A percentile compares a stretch with the other conserved stretches of the same genome.
Conservation (phyloP, 2,888 invertebrate species). For the Lasioglossum lativentre region DNA sequence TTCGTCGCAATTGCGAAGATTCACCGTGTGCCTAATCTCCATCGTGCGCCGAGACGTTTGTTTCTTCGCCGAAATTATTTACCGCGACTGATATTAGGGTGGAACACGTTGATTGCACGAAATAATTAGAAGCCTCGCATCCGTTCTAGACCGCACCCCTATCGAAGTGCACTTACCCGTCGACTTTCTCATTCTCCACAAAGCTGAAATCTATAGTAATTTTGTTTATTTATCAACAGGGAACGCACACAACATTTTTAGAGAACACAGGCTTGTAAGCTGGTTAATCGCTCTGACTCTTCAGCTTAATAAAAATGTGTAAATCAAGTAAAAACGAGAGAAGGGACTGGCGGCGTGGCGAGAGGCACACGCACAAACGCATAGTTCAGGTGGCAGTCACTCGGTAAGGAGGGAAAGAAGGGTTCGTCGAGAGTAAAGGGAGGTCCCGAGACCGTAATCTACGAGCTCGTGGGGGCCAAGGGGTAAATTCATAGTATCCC, state of each 20-base stretch:
- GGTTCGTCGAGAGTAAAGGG: conserved; percentile 33
- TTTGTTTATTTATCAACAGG: neutral
- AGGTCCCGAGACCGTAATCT: conserved; percentile 70
- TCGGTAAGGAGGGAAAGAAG: conserved; percentile 47
- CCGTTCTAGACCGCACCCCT: neutral
- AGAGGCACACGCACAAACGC: conserved; percentile 51
- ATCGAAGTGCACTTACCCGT: neutral
- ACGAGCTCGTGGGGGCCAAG: conserved; percentile 66
- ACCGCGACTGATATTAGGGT: conserved; percentile 16
- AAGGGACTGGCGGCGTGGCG: conserved; percentile 29
- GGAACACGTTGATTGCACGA: neutral
- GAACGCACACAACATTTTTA: no score
- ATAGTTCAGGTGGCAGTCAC: conserved; percentile 54
- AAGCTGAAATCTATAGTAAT: neutral
- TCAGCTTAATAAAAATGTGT: conserved; percentile 58
- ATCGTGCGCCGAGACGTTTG: conserved; percentile 57
- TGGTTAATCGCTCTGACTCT: neutral
- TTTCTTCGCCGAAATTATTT: conserved; percentile 59
- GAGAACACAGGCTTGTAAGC: no score
- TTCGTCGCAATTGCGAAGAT: conserved; percentile 61
- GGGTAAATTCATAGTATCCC: conserved; percentile 73
- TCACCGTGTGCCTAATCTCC: conserved; percentile 58
- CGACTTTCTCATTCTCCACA: neutral
- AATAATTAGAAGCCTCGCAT: neutral
- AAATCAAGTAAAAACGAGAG: conserved; percentile 53